Evolutionary conservation across 1,140 invertebrate genomes (phyloP), one percentile per base, ranked within the genome.

Genomic region (Vanessa tameamea): DNA sequence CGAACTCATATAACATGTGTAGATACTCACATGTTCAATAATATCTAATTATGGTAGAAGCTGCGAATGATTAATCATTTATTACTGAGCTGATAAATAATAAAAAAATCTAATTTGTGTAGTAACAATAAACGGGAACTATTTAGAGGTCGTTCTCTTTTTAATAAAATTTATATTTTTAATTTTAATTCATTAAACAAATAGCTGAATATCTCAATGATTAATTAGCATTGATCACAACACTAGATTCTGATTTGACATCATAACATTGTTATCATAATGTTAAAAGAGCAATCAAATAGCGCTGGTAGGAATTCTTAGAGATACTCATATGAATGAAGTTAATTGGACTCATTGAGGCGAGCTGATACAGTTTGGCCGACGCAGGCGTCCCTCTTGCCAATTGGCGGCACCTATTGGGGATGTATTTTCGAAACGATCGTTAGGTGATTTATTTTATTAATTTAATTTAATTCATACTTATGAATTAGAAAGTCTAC

Each of bases 311-410:
- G 11, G 14, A 59, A 59, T 26, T 59, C 23, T 59, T 15, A 26
- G 20, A 26, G 20, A 59, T 20, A 20, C 55, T 6, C 14, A 59
- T 87, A 88, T 91, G 87, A 91, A 91, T 90, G 89, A 82, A 90
- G 82, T 82, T 91, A 88, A 91, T 89, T 89, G 84, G 81, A 80
- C 82, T 84, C 84, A 87, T 86, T 88, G 84, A 87, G 83, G 81
- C 82, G 79, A 74, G 83, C 75, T 81, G 80, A 78, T 77, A 81
- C 82, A 76, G 87, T 84, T 88, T 89, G 89, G 86, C 86, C 75
- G 74, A 61, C 73, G 80, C 73, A 64, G 51, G 78, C 77, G 82
- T 70, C 77, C 47, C 66, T 66, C 64, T 76, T 89, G 88, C 89
- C 89, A 91, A 87, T 86, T 91, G 89, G 89, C 89, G 80, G 68